Percentiles rank a stretch among this genome's conserved stretches.
These are phyloP conservation scores for Trachelus tabidus DNA, from an alignment of 2,888 invertebrate genomes.

Conservation along the genomic window DNA sequence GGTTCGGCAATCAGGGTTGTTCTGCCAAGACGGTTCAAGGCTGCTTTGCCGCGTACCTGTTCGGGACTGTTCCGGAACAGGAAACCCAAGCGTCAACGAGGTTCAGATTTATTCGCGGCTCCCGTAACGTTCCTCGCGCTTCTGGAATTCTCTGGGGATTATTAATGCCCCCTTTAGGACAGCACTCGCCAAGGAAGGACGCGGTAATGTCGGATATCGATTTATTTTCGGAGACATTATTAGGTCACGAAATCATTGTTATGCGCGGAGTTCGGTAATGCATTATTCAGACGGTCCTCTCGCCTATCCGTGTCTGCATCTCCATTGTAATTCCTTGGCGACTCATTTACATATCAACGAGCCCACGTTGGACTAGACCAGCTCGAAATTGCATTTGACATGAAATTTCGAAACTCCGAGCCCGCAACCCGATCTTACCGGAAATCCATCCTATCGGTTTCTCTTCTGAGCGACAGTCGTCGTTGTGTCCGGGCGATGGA, in stretches of 20 bases:
- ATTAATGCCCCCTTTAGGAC: slow-evolving; percentile 9
- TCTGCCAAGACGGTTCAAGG: neutral
- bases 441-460: neutral
- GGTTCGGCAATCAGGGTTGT: neutral
- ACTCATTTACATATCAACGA: slow-evolving; percentile 64
- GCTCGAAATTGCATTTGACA: slow-evolving; percentile 48
- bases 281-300: slow-evolving; percentile 57
- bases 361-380: slow-evolving; percentile 36
- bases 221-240: slow-evolving; percentile 51
- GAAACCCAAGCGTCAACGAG: neutral
- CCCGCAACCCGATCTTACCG: neutral
- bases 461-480: neutral
- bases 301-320: slow-evolving; percentile 54
- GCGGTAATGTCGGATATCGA: slow-evolving; percentile 45
- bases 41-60: neutral
- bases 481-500: neutral
- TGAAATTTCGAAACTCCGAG: slow-evolving; percentile 37
- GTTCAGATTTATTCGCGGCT: neutral
- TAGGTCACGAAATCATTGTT: slow-evolving; percentile 57
- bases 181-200: slow-evolving; percentile 10
- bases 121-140: neutral
- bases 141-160: slow-evolving; percentile 12
- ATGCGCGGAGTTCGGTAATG: slow-evolving; percentile 57
- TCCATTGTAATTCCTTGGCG: slow-evolving; percentile 62
- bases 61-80: neutral